Conservation (phyloP, 2,113 vertebrate genomes). For the Poeciliopsis turrubarensis region DNA sequence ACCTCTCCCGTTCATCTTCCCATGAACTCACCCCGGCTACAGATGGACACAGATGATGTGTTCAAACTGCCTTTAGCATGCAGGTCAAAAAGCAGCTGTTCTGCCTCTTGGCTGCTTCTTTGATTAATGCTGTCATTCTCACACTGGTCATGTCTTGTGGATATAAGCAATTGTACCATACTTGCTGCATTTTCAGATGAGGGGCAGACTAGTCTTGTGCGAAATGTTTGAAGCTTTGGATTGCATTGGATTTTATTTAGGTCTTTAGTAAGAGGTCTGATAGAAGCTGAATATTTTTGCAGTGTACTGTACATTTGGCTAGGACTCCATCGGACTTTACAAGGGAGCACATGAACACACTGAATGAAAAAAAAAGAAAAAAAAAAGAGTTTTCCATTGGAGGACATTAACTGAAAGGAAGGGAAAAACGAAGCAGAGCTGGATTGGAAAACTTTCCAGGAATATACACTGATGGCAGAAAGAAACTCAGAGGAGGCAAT, state of each 20-base stretch:
- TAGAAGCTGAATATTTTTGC: background rate
- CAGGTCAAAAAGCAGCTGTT: no score
- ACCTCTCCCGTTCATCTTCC: background rate
- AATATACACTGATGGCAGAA: conserved; percentile 34
- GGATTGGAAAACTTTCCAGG: conserved; percentile 38
- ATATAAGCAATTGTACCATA: no score
- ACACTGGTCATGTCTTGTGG: no score
- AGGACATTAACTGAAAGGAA: conserved; percentile 24
- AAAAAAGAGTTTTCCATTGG: conserved; percentile 8
- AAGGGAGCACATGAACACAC: conserved; percentile 70
- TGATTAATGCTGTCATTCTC: no score
- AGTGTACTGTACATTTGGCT: background rate
- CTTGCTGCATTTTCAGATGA: no score
- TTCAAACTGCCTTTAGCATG: no score
- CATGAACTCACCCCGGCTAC: no score
- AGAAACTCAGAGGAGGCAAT: conserved; percentile 61
- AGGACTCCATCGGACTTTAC: conserved; percentile 66
- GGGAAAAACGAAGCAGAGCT: conserved; percentile 26
- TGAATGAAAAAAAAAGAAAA: conserved; percentile 14
- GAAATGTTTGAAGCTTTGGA: no score
- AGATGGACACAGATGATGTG: no score
- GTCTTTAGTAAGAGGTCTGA: background rate
- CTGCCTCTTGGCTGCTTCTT: no score
- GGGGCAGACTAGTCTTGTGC: no score
- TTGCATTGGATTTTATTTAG: no score